phyloP scores from a whole-genome alignment of 2,888 invertebrate species.

The Megastigmus dorsalis region DNA sequence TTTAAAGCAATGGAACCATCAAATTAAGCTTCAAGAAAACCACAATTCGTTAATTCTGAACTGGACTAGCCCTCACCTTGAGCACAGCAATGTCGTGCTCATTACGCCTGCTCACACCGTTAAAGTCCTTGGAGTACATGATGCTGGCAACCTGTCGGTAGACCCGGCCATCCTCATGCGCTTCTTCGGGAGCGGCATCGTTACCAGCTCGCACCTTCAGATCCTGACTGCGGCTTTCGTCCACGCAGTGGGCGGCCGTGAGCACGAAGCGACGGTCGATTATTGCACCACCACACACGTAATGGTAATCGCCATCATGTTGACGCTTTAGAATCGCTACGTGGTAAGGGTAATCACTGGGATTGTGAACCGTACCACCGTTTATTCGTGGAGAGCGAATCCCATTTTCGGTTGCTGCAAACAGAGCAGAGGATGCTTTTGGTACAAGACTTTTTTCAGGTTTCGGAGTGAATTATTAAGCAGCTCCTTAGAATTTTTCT shows the following conservation, averaged over 20 bases:
- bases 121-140: constrained; percentile 13
- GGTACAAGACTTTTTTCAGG: no score
- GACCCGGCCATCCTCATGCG: background rate
- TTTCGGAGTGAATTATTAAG: no score
- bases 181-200: background rate
- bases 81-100: constrained; percentile 26
- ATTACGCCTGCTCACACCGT: background rate
- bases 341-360: background rate
- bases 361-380: no score
- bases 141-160: constrained; percentile 10
- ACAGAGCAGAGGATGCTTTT: no score
- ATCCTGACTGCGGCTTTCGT: background rate
- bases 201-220: constrained; percentile 10
- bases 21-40: background rate
- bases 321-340: background rate
- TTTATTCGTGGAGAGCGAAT: no score
- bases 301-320: background rate
- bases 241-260: constrained; percentile 31
- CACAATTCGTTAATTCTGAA: background rate
- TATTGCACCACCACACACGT: constrained; percentile 26
- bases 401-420: no score
- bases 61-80: background rate
- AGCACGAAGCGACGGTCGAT: constrained; percentile 22
- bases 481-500: no score
- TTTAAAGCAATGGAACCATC: background rate